Evolutionary conservation across 2,888 invertebrate species (phyloP).

Genomic region (Perithous albicinctus): DNA sequence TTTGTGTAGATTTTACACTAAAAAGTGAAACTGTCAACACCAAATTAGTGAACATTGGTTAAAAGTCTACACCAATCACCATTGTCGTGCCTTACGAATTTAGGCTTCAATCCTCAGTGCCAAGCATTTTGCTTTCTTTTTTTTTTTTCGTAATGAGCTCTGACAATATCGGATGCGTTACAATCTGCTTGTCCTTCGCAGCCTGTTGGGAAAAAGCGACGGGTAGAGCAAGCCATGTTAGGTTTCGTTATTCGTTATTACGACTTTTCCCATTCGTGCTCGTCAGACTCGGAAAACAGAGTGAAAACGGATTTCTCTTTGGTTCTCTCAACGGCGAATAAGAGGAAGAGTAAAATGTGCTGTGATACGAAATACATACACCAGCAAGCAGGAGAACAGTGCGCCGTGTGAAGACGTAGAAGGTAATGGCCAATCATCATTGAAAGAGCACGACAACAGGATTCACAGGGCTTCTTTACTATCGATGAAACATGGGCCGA

Average conservation of each 20-base stretch:
- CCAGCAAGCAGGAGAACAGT: not conserved
- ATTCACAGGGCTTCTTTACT: conserved; percentile 31
- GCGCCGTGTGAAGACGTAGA: conserved; percentile 47
- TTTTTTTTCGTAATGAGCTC: not conserved
- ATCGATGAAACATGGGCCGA: conserved; percentile 7
- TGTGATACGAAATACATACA: not conserved
- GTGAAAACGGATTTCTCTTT: not conserved
- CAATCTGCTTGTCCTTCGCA: not conserved
- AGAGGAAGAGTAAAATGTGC: not conserved
- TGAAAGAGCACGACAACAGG: conserved; percentile 6
- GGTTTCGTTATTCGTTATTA: conserved; percentile 36
- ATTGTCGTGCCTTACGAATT: no score
- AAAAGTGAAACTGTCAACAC: no score
- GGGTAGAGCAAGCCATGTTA: not conserved
- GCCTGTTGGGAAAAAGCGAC: not conserved
- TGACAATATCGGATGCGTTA: not conserved
- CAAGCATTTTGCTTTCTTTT: no score
- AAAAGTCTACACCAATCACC: no score
- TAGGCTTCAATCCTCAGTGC: no score
- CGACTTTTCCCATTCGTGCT: not conserved
- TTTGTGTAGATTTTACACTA: no score
- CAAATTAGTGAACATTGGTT: no score
- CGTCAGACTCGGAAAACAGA: not conserved
- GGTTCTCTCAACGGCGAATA: not conserved
- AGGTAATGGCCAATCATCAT: conserved; percentile 52